phyloP scores from a whole-genome alignment of 2,113 vertebrate genomes.

The Girardinichthys multiradiatus region DNA sequence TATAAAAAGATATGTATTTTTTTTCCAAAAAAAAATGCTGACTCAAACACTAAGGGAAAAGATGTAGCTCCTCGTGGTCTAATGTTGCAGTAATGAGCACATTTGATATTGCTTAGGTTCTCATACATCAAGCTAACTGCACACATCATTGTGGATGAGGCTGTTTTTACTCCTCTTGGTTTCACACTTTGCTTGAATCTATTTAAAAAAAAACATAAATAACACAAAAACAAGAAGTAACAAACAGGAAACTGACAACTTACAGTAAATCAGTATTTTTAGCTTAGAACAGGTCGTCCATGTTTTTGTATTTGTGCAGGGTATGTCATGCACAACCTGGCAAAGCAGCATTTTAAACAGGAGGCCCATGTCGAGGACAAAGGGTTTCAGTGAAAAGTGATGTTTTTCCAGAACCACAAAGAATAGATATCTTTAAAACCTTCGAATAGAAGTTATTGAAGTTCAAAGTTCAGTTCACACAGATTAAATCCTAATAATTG shows the following conservation, averaged over 20 bases:
- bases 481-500: not conserved
- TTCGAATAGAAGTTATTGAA: not conserved
- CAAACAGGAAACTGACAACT: not conserved
- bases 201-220: not conserved
- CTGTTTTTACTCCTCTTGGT: not conserved
- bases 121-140: not conserved
- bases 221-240: not conserved
- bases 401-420: not conserved
- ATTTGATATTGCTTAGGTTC: not conserved
- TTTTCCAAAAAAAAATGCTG: not conserved
- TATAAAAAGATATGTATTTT: not conserved
- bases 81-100: slow-evolving; percentile 7
- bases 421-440: not conserved
- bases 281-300: slow-evolving; percentile 7
- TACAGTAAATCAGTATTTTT: not conserved
- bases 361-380: not conserved
- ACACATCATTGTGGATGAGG: not conserved
- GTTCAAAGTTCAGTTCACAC: not conserved
- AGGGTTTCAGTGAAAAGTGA: too few species aligned
- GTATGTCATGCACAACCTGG: too few species aligned
- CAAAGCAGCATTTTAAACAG: not conserved
- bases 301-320: not conserved
- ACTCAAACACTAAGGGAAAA: not conserved
- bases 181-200: not conserved
- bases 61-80: not conserved